A percentile compares a stretch with the other conserved stretches of the same genome.
These are phyloP conservation scores for Platysternon megacephalum DNA, from an alignment of 2,113 vertebrate genomes.

Conservation along the genomic window DNA sequence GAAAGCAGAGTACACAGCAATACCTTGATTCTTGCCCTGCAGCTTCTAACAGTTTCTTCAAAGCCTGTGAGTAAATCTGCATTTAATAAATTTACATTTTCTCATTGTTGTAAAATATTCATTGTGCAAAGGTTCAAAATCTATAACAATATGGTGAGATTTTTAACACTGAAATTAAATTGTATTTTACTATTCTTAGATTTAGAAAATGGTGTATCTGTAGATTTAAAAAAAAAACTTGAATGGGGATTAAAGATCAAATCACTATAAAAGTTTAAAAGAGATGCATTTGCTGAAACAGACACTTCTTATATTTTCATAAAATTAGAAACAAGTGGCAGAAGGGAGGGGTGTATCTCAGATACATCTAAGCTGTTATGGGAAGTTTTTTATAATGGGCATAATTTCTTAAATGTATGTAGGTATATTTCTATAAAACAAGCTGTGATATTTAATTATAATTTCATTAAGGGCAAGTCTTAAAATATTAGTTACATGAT, in stretches of 20 bases:
- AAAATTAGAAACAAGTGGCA: not conserved
- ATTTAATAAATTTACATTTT: not conserved
- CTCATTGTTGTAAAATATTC: not conserved
- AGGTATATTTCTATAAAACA: not conserved
- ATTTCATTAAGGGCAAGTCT: not conserved
- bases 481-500: not conserved
- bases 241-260: not conserved
- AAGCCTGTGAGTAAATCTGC: constrained; percentile 34
- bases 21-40: constrained; percentile 22
- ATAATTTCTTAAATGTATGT: not conserved
- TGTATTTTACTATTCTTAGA: not conserved
- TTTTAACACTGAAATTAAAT: not conserved
- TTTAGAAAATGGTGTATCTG: not conserved
- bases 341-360: not conserved
- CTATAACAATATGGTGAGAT: not conserved
- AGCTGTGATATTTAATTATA: not conserved
- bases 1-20: constrained; percentile 80
- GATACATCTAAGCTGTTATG: not conserved
- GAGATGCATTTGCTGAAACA: not conserved
- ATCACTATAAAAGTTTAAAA: not conserved
- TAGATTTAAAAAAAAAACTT: not conserved
- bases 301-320: not conserved
- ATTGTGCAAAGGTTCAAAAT: not conserved
- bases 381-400: not conserved
- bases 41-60: constrained; percentile 15